Evolutionary conservation across 2,888 invertebrate genomes (phyloP).

Genomic region (Nemoura dubitans): DNA sequence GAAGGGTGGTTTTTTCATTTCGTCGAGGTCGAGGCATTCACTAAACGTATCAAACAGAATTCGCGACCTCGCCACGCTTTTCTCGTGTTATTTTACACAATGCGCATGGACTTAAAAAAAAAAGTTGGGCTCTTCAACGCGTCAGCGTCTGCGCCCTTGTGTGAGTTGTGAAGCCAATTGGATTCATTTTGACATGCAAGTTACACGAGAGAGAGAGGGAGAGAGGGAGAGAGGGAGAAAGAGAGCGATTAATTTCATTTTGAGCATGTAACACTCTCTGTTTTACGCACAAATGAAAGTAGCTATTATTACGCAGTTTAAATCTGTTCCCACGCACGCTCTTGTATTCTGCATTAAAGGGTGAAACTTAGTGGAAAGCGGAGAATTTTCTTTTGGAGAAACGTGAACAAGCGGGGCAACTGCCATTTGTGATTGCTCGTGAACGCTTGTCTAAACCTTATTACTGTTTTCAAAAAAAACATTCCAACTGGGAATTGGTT

Average conservation of each 20-base stretch:
- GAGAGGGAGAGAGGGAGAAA: not conserved
- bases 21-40: not conserved
- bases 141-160: not conserved
- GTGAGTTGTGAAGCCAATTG: too few relatives aligned
- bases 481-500: too few relatives aligned
- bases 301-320: slow-evolving; percentile 7
- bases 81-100: too few relatives aligned
- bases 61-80: not conserved
- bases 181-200: too few relatives aligned
- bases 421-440: too few relatives aligned
- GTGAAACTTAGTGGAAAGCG: not conserved
- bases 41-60: not conserved
- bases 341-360: not conserved
- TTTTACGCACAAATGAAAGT: not conserved
- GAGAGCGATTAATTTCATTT: not conserved
- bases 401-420: not conserved
- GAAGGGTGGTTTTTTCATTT: not conserved
- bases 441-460: too few relatives aligned
- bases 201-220: too few relatives aligned
- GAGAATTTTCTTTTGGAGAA: not conserved
- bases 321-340: not conserved
- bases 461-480: too few relatives aligned
- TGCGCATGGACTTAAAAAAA: not conserved
- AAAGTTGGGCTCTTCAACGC: not conserved
- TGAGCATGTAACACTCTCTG: not conserved